A percentile compares a stretch with the other conserved stretches of the same genome.
Conservation (phyloP, 1,140 invertebrate species). For the Formica selysi region DNA sequence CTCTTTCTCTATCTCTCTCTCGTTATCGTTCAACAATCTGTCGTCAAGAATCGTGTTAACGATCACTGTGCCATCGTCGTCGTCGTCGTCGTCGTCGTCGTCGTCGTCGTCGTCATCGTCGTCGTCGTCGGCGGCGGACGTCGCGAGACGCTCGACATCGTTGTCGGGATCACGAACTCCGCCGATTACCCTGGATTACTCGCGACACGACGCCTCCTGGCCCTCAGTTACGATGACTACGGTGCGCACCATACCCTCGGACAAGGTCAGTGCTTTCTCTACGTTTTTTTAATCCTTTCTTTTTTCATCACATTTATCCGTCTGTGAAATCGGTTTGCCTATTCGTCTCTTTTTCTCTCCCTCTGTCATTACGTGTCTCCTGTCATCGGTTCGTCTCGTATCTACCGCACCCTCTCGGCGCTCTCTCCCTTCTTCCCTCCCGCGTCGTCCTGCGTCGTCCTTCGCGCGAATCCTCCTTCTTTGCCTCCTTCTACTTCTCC, state of each 20-base stretch:
- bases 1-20: background rate
- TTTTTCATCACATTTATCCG: background rate
- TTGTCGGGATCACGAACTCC: constrained; percentile 70
- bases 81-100: constrained; percentile 53
- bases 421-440: background rate
- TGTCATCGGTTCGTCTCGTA: constrained; percentile 56
- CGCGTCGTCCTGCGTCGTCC: constrained; percentile 24
- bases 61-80: constrained; percentile 60
- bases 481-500: constrained; percentile 48
- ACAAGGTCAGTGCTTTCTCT: constrained; percentile 79
- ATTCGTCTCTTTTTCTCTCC: background rate
- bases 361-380: constrained; percentile 11
- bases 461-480: constrained; percentile 35
- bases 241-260: constrained; percentile 82
- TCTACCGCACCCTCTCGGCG: constrained; percentile 69
- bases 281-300: background rate
- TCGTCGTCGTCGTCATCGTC: constrained; percentile 44
- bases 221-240: constrained; percentile 81
- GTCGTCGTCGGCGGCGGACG: constrained; percentile 53
- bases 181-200: constrained; percentile 77
- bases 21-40: constrained; percentile 11
- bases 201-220: constrained; percentile 61
- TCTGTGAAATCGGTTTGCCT: background rate
- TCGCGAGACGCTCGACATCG: constrained; percentile 63
- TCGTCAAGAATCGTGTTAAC: constrained; percentile 24